These are phyloP conservation scores for Xestia rhomboidea DNA, from an alignment of 2,888 invertebrate genomes.

Conservation along the genomic window DNA sequence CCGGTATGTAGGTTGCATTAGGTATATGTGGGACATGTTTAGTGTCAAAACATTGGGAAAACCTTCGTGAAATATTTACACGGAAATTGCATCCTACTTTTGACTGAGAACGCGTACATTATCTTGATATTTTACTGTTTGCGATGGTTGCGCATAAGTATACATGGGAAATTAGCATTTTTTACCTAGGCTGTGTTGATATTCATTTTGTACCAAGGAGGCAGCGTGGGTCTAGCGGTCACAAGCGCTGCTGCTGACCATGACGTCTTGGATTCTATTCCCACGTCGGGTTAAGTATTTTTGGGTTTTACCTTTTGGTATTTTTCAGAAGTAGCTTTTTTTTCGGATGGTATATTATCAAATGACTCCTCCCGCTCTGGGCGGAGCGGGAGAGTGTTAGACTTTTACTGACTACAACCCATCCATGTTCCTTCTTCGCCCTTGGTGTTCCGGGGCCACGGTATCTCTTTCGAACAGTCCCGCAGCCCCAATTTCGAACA, in stretches of 20 bases:
- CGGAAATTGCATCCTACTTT: constrained; percentile 41
- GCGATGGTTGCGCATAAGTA: neutral
- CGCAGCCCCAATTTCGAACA: too few species aligned
- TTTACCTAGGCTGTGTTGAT: neutral
- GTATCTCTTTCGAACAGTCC: too few species aligned
- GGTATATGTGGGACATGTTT: constrained; percentile 32
- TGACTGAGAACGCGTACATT: neutral
- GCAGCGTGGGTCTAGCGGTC: neutral
- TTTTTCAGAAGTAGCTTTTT: neutral
- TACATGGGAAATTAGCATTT: neutral
- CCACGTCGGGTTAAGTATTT: neutral
- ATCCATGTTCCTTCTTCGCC: too few species aligned
- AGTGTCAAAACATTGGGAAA: constrained; percentile 39
- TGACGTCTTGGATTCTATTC: neutral
- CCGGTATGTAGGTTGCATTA: constrained; percentile 38
- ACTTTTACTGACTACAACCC: too few species aligned
- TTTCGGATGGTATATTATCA: too few species aligned
- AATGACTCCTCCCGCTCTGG: too few species aligned
- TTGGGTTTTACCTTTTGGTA: neutral
- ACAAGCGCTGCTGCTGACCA: neutral
- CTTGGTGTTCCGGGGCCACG: too few species aligned
- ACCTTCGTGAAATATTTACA: constrained; percentile 46
- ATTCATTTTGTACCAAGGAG: neutral
- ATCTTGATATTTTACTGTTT: constrained; percentile 26
- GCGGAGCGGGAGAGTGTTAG: too few species aligned